These are phyloP conservation scores for Megaceryle maxima DNA, from an alignment of 2,113 vertebrate species.

Conservation along the genomic window DNA sequence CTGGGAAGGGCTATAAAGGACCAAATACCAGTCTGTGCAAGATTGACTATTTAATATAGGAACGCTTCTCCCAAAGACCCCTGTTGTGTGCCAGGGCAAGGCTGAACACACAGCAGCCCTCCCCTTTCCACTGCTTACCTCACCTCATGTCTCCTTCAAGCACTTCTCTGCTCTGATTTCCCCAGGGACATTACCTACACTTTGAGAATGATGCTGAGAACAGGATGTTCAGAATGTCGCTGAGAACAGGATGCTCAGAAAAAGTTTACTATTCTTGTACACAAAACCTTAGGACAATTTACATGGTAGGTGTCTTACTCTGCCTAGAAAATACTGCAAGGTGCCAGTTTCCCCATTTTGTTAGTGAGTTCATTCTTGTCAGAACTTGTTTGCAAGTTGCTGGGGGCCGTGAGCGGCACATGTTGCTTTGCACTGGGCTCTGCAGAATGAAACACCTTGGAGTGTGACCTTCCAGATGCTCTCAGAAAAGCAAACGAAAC, in stretches of 20 bases:
- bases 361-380: background rate
- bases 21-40: background rate
- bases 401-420: fast-evolving
- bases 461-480: background rate
- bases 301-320: background rate
- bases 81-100: background rate
- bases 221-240: background rate
- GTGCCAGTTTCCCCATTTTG: background rate
- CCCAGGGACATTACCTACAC: background rate
- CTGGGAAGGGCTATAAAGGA: background rate
- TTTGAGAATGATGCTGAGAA: background rate
- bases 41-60: background rate
- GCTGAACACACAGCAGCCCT: fast-evolving
- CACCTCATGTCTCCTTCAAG: background rate
- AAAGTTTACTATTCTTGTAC: background rate
- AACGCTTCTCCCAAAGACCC: background rate
- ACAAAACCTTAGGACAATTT: background rate
- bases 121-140: background rate
- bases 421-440: background rate
- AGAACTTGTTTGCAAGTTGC: background rate
- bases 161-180: background rate
- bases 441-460: background rate
- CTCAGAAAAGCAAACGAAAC: background rate
- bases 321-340: background rate
- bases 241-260: background rate